A percentile compares a stretch with the other conserved stretches of the same genome.
Evolutionary conservation across 2,797 vertebrate genomes (phyloP).

Genomic region (Artibeus lituratus): DNA sequence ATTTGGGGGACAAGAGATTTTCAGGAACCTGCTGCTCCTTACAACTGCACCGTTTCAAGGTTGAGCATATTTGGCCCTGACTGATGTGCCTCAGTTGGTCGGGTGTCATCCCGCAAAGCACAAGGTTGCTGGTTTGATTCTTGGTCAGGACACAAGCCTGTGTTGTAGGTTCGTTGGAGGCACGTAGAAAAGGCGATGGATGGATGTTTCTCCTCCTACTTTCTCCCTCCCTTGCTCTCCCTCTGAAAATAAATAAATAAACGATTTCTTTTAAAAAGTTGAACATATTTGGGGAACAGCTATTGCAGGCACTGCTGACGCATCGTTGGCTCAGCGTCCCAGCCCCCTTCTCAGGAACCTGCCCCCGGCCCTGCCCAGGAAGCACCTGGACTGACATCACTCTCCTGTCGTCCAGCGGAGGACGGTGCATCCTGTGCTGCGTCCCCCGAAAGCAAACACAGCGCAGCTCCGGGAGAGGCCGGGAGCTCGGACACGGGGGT

Average conservation of each 20-base stretch:
- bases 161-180: not conserved
- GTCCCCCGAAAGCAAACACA: slow-evolving; percentile 67
- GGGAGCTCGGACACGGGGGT: not conserved
- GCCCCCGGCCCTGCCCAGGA: slow-evolving; percentile 68
- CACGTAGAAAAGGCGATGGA: not conserved
- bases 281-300: not conserved
- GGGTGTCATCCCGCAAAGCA: not conserved
- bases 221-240: not conserved
- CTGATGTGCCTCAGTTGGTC: not conserved
- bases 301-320: slow-evolving; percentile 47
- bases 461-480: not conserved
- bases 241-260: not conserved
- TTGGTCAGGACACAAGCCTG: not conserved
- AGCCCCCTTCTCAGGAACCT: slow-evolving; percentile 21
- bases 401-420: slow-evolving; percentile 26
- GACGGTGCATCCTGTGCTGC: slow-evolving; percentile 73
- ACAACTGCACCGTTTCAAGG: not conserved
- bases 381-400: slow-evolving; percentile 80
- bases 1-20: not conserved
- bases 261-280: not conserved
- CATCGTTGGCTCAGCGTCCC: slow-evolving; percentile 41
- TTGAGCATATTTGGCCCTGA: not conserved
- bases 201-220: not conserved
- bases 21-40: not conserved
- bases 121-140: not conserved